phyloP scores from a whole-genome alignment of 2,113 vertebrate genomes.

The Heptranchias perlo region DNA sequence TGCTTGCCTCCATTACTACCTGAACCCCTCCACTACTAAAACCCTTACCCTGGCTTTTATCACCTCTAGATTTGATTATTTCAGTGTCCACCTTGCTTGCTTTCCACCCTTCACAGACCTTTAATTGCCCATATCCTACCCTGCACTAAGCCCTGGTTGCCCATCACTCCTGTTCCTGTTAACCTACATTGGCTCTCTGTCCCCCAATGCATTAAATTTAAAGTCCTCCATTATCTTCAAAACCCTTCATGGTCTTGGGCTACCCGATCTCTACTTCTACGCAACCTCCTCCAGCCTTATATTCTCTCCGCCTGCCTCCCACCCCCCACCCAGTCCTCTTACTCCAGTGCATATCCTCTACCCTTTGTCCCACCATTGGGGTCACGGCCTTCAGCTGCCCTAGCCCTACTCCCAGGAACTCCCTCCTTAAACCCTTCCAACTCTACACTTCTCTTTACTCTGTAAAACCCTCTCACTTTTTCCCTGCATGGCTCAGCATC shows the following conservation, averaged over 20 bases:
- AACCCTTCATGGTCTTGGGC: not conserved
- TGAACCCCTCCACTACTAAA: not conserved
- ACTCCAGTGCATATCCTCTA: not conserved
- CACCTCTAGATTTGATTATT: not conserved
- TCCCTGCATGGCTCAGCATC: not conserved
- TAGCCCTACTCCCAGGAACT: not conserved
- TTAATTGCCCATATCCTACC: not conserved
- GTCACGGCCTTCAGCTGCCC: not conserved
- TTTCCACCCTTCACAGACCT: not conserved
- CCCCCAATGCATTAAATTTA: not conserved
- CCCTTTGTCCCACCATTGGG: not conserved
- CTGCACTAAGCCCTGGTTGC: not conserved
- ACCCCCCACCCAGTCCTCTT: not conserved
- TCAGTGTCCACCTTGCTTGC: not conserved
- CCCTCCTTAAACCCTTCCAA: not conserved
- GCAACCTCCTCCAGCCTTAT: not conserved
- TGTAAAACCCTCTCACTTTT: not conserved
- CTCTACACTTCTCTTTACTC: not conserved
- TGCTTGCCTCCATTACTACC: not conserved
- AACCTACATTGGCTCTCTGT: not conserved
- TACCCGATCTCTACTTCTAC: not conserved
- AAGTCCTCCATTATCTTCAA: not conserved
- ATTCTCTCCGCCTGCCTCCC: not conserved
- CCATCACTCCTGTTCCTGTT: not conserved
- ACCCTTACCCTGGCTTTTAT: not conserved